A percentile compares a stretch with the other conserved stretches of the same genome.
phyloP scores from a whole-genome alignment of 2,888 invertebrate species.

The Oxyscelio sp. region DNA sequence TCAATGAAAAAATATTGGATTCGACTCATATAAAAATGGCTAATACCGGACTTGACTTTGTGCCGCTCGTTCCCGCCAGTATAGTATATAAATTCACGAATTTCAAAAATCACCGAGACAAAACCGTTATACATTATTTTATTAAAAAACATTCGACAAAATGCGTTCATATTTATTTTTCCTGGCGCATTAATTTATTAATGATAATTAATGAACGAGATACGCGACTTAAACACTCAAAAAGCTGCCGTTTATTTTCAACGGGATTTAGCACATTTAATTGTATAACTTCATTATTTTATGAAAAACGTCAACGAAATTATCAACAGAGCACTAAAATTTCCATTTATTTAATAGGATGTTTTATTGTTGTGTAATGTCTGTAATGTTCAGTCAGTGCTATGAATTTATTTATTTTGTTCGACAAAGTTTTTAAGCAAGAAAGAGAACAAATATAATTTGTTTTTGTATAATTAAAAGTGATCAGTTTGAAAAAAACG shows the following conservation, averaged over 20 bases:
- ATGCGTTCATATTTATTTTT: slow-evolving; percentile 12
- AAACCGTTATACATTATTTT: too few species aligned
- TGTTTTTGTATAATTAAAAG: too few species aligned
- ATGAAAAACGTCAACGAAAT: slow-evolving; percentile 41
- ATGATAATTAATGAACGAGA: slow-evolving; percentile 17
- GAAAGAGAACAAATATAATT: too few species aligned
- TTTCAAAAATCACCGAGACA: neutral
- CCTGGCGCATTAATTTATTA: slow-evolving; percentile 23
- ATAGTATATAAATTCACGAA: slow-evolving; percentile 11
- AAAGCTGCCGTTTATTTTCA: slow-evolving; percentile 37
- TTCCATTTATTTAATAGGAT: too few species aligned
- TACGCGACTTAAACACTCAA: slow-evolving; percentile 38
- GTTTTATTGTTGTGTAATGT: too few species aligned
- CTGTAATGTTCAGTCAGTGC: too few species aligned
- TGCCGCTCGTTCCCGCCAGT: neutral
- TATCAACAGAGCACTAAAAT: slow-evolving; percentile 32
- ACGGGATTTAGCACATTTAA: slow-evolving; percentile 37
- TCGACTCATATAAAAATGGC: slow-evolving; percentile 76
- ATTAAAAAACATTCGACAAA: neutral
- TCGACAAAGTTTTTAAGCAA: too few species aligned
- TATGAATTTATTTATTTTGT: too few species aligned
- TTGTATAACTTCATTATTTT: slow-evolving; percentile 36
- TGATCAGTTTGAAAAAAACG: too few species aligned
- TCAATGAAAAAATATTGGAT: slow-evolving; percentile 87
- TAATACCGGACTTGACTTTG: slow-evolving; percentile 28